These are phyloP conservation scores for Pterocles gutturalis DNA, from an alignment of 2,113 vertebrate species.

Conservation along the genomic window DNA sequence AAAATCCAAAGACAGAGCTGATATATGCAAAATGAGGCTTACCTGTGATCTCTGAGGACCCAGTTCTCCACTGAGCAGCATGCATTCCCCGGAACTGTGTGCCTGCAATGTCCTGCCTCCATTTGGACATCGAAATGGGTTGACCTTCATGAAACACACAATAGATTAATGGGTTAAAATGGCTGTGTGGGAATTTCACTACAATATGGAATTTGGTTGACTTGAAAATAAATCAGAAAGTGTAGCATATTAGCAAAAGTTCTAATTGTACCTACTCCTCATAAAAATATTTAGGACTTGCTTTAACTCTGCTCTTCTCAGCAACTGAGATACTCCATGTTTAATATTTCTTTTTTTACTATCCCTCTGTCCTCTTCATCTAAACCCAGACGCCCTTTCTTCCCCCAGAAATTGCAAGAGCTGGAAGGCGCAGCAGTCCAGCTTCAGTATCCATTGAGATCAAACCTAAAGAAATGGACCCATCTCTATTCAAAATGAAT, in stretches of 20 bases:
- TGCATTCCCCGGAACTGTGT: not conserved
- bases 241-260: not conserved
- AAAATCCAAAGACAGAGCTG: not conserved
- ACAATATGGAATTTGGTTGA: not conserved
- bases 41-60: not conserved
- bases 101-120: not conserved
- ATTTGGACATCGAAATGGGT: not conserved
- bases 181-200: not conserved
- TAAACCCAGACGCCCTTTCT: conserved; percentile 59
- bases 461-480: conserved; percentile 70
- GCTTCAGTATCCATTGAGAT: conserved; percentile 65
- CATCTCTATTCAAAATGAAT: conserved; percentile 69
- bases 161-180: not conserved
- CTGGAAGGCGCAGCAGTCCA: conserved; percentile 65
- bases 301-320: not conserved
- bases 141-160: not conserved
- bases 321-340: conserved; percentile 41
- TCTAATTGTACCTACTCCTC: conserved; percentile 18
- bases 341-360: conserved; percentile 49
- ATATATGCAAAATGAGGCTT: conserved; percentile 16
- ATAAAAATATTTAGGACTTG: conserved; percentile 1
- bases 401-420: conserved; percentile 57
- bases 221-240: conserved; percentile 18
- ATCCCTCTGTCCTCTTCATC: conserved; percentile 56
- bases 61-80: not conserved